phyloP scores from a whole-genome alignment of 2,113 vertebrate genomes.

The Gymnorhina tibicen region DNA sequence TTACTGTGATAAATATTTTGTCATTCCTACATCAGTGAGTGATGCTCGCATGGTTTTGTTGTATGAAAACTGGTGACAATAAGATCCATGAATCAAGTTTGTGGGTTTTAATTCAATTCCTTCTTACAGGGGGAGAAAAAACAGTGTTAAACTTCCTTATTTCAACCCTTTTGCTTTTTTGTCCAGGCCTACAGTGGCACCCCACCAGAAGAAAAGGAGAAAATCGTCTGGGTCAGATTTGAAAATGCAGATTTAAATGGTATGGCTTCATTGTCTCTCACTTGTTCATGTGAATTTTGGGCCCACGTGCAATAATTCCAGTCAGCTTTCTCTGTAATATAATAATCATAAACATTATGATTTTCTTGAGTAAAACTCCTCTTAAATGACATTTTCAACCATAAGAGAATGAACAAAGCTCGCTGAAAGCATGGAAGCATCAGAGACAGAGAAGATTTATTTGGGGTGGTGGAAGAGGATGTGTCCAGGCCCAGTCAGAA shows the following conservation, averaged over 20 bases:
- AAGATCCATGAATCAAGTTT: not conserved
- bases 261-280: constrained; percentile 51
- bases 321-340: not conserved
- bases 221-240: constrained; percentile 97
- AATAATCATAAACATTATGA: not conserved
- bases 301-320: not conserved
- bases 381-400: not conserved
- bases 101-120: not conserved
- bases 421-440: not conserved
- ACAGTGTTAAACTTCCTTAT: not conserved
- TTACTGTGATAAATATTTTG: not conserved
- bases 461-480: not conserved
- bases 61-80: not conserved
- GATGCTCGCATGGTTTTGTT: not conserved
- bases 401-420: not conserved
- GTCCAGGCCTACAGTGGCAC: constrained; percentile 90
- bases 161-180: not conserved
- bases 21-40: not conserved
- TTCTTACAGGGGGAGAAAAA: not conserved
- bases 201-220: constrained; percentile 94
- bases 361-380: not conserved
- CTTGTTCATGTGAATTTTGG: not conserved
- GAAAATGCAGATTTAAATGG: constrained; percentile 96
- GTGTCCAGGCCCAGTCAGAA: not conserved
- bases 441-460: not conserved